These are phyloP conservation scores for Nomada goodeniana DNA, from an alignment of 2,888 invertebrate genomes.

Conservation along the genomic window DNA sequence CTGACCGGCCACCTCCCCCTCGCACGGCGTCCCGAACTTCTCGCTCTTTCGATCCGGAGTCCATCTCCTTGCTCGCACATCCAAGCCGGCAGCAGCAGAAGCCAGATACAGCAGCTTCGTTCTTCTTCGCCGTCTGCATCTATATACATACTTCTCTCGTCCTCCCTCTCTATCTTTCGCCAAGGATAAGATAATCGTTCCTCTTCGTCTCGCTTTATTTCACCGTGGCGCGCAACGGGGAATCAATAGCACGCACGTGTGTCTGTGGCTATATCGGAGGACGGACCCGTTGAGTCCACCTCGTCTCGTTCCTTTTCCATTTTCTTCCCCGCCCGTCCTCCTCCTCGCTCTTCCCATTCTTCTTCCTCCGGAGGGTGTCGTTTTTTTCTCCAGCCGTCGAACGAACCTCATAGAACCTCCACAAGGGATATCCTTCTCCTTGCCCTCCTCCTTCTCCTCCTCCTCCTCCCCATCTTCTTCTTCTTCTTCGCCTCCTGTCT, in stretches of 20 bases:
- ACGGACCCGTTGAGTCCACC: neutral
- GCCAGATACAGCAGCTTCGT: conserved; percentile 66
- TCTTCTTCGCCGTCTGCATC: conserved; percentile 60
- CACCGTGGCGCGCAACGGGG: conserved; percentile 41
- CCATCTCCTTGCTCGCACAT: conserved; percentile 55
- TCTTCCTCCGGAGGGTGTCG: conserved; percentile 29
- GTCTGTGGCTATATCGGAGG: conserved; percentile 32
- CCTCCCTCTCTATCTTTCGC: too few species aligned
- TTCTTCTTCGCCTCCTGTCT: neutral
- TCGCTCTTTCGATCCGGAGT: conserved; percentile 68
- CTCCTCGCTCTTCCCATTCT: neutral
- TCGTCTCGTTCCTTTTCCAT: conserved; percentile 24
- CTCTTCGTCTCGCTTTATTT: too few species aligned
- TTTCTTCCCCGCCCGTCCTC: conserved; percentile 6
- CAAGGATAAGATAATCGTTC: too few species aligned
- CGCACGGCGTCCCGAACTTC: conserved; percentile 40
- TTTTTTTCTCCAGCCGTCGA: conserved; percentile 36
- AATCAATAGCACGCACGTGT: conserved; percentile 63
- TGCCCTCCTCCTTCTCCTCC: neutral
- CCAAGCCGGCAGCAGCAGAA: conserved; percentile 58
- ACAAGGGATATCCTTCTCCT: conserved; percentile 23
- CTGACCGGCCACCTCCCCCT: conserved; percentile 27
- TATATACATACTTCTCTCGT: conserved; percentile 42
- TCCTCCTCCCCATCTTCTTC: neutral
- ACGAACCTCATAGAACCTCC: conserved; percentile 52